Evolutionary conservation across 2,113 vertebrate species (phyloP).

Genomic region (Anolis sagrei): DNA sequence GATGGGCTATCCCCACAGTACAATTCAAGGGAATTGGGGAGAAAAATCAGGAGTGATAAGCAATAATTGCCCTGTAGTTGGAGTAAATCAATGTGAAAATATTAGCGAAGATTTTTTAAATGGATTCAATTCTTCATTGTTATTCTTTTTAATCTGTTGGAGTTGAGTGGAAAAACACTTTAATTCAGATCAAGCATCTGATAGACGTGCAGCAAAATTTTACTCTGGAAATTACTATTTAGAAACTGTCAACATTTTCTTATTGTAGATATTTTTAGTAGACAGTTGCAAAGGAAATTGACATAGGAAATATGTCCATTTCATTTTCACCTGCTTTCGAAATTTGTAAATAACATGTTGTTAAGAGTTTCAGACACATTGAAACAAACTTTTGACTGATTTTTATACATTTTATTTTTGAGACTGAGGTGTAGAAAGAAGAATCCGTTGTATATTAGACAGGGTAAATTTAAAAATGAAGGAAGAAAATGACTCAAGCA

Average conservation of each 20-base stretch:
- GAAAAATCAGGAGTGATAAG: conserved; percentile 23
- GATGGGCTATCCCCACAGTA: conserved; percentile 20
- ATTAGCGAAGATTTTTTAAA: conserved; percentile 1
- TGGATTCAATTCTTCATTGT: neutral
- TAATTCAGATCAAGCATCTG: rapidly evolving
- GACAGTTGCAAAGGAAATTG: neutral
- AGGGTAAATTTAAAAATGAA: conserved; percentile 74
- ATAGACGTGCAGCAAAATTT: rapidly evolving
- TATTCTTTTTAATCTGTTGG: neutral
- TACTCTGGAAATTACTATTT: neutral
- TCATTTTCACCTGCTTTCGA: neutral
- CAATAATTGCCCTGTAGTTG: conserved; percentile 42
- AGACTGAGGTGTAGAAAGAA: conserved; percentile 68
- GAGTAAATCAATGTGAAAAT: conserved; percentile 20
- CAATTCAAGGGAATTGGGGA: conserved; percentile 18
- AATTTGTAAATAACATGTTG: neutral
- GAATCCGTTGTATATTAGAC: conserved; percentile 72
- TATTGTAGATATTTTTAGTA: neutral
- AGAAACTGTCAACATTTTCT: neutral
- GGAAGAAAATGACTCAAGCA: conserved; percentile 74
- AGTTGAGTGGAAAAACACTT: neutral
- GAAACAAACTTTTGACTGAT: neutral
- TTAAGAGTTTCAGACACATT: neutral
- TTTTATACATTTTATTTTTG: conserved; percentile 60
- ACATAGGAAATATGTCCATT: too few relatives aligned